phyloP scores from a whole-genome alignment of 2,113 vertebrate species.

The Mobula birostris region DNA sequence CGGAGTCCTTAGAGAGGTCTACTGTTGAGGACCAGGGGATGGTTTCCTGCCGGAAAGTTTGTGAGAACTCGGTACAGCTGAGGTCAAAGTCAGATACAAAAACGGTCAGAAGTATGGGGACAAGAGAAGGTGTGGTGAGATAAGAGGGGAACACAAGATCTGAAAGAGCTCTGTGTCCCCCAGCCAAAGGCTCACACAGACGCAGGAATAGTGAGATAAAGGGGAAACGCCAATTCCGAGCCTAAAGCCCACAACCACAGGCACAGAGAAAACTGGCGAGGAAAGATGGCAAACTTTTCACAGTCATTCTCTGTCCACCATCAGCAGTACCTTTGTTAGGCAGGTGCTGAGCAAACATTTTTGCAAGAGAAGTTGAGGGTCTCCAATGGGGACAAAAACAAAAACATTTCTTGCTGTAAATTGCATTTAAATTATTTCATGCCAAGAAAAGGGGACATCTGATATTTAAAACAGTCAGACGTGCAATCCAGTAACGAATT shows the following conservation, averaged over 20 bases:
- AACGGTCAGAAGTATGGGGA: neutral
- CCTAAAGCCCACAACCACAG: no score
- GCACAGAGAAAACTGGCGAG: neutral
- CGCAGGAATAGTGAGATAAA: no score
- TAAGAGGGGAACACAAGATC: no score
- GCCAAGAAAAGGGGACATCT: constrained; percentile 9
- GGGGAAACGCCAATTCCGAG: no score
- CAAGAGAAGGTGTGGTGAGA: no score
- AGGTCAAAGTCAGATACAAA: neutral
- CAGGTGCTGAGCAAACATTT: neutral
- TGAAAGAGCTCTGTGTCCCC: no score
- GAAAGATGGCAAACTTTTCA: neutral
- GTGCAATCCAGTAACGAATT: constrained; percentile 10
- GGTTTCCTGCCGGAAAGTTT: neutral
- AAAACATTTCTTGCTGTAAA: constrained; percentile 4
- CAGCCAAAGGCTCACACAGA: no score
- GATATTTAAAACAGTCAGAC: constrained; percentile 34
- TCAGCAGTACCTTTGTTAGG: neutral
- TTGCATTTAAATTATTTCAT: neutral
- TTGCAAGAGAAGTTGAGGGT: neutral
- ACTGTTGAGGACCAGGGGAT: neutral
- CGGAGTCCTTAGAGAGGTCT: neutral
- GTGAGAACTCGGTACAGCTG: neutral
- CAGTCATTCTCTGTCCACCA: no score
- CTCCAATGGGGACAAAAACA: neutral